A percentile compares a stretch with the other conserved stretches of the same genome.
These are phyloP conservation scores for Campylomormyrus tamandua DNA, from an alignment of 2,113 vertebrate genomes.

Conservation along the genomic window DNA sequence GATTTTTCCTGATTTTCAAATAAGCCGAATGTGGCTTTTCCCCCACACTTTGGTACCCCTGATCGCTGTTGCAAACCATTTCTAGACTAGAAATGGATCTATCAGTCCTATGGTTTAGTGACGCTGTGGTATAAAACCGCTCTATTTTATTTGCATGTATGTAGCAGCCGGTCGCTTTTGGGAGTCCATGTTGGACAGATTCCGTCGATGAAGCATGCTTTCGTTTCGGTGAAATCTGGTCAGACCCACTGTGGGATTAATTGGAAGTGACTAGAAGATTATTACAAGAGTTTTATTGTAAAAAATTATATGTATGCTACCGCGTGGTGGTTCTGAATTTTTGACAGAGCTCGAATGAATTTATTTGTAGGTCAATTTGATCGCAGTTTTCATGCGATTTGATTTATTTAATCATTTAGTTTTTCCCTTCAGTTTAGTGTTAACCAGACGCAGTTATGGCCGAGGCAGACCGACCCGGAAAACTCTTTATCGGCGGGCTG, in stretches of 20 bases:
- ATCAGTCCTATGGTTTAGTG: no score
- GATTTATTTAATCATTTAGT: no score
- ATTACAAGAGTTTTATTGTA: not conserved
- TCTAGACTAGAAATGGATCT: not conserved
- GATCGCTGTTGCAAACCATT: not conserved
- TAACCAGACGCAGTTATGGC: conserved; percentile 66
- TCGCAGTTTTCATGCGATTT: not conserved
- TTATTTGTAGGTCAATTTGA: not conserved
- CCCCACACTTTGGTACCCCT: not conserved
- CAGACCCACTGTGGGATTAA: not conserved
- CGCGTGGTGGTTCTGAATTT: not conserved
- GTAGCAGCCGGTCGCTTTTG: not conserved
- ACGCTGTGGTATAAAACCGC: not conserved
- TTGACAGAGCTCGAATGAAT: not conserved
- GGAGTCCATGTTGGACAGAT: not conserved
- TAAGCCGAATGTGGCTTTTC: not conserved
- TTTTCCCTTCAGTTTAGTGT: not conserved
- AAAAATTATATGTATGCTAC: not conserved
- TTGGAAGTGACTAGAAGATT: not conserved
- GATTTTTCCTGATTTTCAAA: not conserved
- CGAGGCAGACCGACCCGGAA: conserved; percentile 93
- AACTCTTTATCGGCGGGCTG: conserved; percentile 92
- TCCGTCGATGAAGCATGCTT: not conserved
- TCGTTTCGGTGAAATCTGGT: not conserved
- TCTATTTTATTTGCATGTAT: not conserved